Base-by-base conservation (phyloP, 1,140 invertebrate genomes). In the Drosophila watanabei region DNA sequence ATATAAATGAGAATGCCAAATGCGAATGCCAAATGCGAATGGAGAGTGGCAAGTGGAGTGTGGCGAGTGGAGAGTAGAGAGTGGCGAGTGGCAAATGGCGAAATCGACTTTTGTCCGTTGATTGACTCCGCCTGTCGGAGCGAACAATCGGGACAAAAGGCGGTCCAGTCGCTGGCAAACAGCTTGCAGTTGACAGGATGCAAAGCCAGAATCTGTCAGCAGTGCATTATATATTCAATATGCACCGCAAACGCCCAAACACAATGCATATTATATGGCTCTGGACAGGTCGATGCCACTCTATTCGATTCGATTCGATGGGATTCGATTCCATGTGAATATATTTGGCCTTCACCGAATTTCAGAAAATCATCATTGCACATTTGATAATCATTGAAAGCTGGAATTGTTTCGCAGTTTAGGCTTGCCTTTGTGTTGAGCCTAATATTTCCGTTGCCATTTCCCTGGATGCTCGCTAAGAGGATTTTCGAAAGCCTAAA, bases 211-310 rank as follows among this genome's bases (percentile, higher is more conserved):
- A 78, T 79, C 75, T 62, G 77, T 79, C 75, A 79, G 39, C 51
- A 68, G 39, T 78, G 64, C 75, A 79, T 79, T 79, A 70, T 79
- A 62, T 49, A 70, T 78, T 69, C 75, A 78, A 77, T 76, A 76
- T 75, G 70, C 61, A 59, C 30, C 32, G 37, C 73, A 72, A 48
- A 46, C 56, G 45, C 58, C 24, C 39, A n/a, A 61, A 33, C 46
- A 60, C 52, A 71, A 73, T 73, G 37, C 70, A 73, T 60, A 51
- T 60, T 60, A 72, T 60, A 60, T 51, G 37, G 35, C 20, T 0
- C 16, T 48, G 39, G 35, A 51, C 64, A 68, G 43, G 16, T 43
- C 33, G 45, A 64, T 24, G 37, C 11, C 14, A 56, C 20, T 39
- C 54, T 1, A 56, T 37, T 16, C 33, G 18, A 41, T 49, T 51